Conservation (phyloP, 2,113 vertebrate species). For the Argyrosomus japonicus region DNA sequence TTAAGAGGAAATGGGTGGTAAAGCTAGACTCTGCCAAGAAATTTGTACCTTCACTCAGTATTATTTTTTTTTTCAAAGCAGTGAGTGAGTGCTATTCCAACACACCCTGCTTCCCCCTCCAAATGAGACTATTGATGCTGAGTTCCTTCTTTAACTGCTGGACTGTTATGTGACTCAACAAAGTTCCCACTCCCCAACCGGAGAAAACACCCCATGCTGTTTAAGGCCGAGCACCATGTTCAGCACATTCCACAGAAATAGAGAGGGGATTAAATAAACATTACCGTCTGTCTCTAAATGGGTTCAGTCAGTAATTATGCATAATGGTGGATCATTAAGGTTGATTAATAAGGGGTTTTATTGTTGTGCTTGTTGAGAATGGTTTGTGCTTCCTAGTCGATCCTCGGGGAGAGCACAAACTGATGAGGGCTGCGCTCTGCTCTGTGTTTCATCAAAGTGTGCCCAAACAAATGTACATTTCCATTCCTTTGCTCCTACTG, state of each 20-base stretch:
- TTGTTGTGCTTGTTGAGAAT: conserved; percentile 55
- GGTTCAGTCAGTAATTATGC: conserved; percentile 73
- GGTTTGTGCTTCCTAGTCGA: conserved; percentile 42
- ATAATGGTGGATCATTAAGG: conserved; percentile 73
- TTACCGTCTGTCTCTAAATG: conserved; percentile 72
- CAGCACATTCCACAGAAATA: conserved; percentile 75
- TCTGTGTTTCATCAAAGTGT: conserved; percentile 53
- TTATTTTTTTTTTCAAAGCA: conserved; percentile 20
- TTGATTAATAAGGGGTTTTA: conserved; percentile 74
- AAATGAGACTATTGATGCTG: conserved; percentile 33
- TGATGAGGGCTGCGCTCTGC: conserved; percentile 21
- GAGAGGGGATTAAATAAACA: conserved; percentile 70
- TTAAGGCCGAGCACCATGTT: conserved; percentile 35
- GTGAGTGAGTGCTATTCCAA: conserved; percentile 28
- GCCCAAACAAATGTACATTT: conserved; percentile 59
- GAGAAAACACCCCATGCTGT: conserved; percentile 15
- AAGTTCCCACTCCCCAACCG: neutral
- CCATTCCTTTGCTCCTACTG: conserved; percentile 35
- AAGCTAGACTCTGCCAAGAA: conserved; percentile 55
- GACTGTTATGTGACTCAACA: conserved; percentile 48
- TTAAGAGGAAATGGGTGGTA: conserved; percentile 70
- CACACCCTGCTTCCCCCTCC: conserved; percentile 61
- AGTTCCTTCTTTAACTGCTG: conserved; percentile 31
- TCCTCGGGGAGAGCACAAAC: conserved; percentile 35
- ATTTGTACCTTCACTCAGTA: conserved; percentile 39